Base-by-base conservation (phyloP, 2,113 vertebrate species). In the Alouatta palliata region DNA sequence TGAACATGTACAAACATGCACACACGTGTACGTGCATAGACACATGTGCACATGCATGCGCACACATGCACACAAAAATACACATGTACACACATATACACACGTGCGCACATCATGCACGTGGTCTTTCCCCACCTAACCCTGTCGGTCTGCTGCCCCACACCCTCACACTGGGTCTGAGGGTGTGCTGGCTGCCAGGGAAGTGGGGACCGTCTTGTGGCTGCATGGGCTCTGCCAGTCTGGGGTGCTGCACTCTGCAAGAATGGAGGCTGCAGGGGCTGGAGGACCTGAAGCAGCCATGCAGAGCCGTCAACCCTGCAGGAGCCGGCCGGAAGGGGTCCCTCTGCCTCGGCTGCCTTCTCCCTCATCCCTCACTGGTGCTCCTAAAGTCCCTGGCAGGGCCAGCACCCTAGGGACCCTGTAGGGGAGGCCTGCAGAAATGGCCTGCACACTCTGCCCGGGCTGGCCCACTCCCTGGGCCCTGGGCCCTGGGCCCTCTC, bases 101-200 rank as follows among this genome's bases (percentile, higher is more conserved):
- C 61, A 64, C 61, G 0, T 32, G 27, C 27, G 13, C 5, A 64
- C 17, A 0, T 10, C 58, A 11, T 3, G 8, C 32, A 13, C 2
- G 0, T 0, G n/a, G 47, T 16, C 56, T 11, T 30, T 43, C 52
- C 56, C 54, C 21, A 3, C 35, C 7, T 4, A 1, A 14, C 7
- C 16, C 61, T 0, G 2, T 21, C 56, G 19, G 73, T 21, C n/a
- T 32, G 35, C 30, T 20, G 11, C 17, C 1, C 54, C n/a, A 0
- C 13, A 16, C 30, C 37, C 30, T 75, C 37, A 21, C n/a, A 3
- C 9, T 30, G 40, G 7, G 49, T 25, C 16, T 25, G 30, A 68
- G 37, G 37, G 23, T n/a, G 9, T 45, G 11, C 32, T 19, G 12
- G 32, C 4, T 35, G 16, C 32, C 14, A 27, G 14, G 9, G 35